Conservation (phyloP, 92 coral and sea anemone species). For the Porites lobata region DNA sequence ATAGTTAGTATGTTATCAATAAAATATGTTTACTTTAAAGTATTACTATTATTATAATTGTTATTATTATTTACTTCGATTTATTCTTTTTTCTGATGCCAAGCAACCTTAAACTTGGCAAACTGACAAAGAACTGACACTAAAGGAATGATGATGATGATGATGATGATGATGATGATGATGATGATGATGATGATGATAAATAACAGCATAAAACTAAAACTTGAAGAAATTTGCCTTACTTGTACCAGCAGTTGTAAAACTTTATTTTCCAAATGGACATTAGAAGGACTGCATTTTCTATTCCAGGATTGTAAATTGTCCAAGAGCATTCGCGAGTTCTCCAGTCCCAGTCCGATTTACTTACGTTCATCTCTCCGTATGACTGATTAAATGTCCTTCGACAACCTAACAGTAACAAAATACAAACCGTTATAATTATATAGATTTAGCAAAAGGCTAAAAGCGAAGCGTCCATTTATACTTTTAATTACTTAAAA, state of each 20-base stretch:
- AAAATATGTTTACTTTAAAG: too few relatives aligned
- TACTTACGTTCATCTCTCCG: background rate
- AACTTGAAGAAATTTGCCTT: background rate
- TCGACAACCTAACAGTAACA: background rate
- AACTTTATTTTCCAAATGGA: background rate
- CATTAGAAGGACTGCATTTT: slow-evolving; percentile 13
- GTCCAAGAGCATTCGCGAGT: slow-evolving; percentile 19
- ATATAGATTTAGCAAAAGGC: too few relatives aligned
- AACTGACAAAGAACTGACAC: background rate
- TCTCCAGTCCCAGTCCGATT: background rate
- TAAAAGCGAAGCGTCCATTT: too few relatives aligned
- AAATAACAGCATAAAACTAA: background rate
- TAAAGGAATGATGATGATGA: background rate
- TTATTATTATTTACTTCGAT: too few relatives aligned
- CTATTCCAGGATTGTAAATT: slow-evolving; percentile 6
- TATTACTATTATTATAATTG: too few relatives aligned
- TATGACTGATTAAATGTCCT: slow-evolving; percentile 19
- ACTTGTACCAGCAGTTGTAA: slow-evolving; percentile 9
- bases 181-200: too few relatives aligned
- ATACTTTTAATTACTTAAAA: too few relatives aligned
- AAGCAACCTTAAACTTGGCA: background rate
- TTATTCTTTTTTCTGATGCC: too few relatives aligned
- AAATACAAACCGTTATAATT: background rate
- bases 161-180: too few relatives aligned
- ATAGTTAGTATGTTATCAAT: too few relatives aligned